A percentile compares a stretch with the other conserved stretches of the same genome.
phyloP scores from a whole-genome alignment of 2,113 vertebrate genomes.

The Melanocharis versteri region DNA sequence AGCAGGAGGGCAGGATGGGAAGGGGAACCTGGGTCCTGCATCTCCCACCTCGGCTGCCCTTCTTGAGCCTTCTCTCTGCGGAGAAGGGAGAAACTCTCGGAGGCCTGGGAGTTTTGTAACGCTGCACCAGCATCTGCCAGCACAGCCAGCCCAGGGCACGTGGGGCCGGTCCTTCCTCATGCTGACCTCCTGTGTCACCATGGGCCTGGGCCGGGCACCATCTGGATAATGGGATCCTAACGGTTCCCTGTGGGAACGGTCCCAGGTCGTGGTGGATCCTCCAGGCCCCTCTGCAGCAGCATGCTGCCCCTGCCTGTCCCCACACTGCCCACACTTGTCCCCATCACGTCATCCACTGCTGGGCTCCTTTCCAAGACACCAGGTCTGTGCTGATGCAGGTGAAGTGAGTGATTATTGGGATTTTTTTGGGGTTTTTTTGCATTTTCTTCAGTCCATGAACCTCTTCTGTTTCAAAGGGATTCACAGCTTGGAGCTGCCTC shows the following conservation, averaged over 20 bases:
- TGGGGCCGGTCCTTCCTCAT: background rate
- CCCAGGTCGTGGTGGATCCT: rapidly evolving
- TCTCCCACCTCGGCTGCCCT: background rate
- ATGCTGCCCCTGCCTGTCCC: background rate
- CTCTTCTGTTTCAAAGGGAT: background rate
- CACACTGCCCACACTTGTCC: rapidly evolving
- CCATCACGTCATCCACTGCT: rapidly evolving
- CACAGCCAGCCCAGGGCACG: background rate
- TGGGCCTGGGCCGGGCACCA: background rate
- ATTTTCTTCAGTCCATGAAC: background rate
- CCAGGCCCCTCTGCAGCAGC: background rate
- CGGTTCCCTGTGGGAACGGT: background rate
- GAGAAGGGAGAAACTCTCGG: background rate
- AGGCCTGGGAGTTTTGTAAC: background rate
- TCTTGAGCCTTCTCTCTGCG: rapidly evolving
- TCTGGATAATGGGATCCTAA: constrained; percentile 13
- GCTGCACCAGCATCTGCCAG: background rate
- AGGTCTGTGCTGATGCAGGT: background rate
- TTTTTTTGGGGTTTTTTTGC: rapidly evolving
- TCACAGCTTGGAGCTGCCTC: background rate
- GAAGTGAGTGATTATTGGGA: background rate
- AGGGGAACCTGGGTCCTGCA: background rate
- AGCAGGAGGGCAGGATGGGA: background rate
- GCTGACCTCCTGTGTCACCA: constrained; percentile 23
- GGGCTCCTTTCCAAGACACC: background rate